phyloP scores from a whole-genome alignment of 2,888 invertebrate species.

The Gari tellinella region DNA sequence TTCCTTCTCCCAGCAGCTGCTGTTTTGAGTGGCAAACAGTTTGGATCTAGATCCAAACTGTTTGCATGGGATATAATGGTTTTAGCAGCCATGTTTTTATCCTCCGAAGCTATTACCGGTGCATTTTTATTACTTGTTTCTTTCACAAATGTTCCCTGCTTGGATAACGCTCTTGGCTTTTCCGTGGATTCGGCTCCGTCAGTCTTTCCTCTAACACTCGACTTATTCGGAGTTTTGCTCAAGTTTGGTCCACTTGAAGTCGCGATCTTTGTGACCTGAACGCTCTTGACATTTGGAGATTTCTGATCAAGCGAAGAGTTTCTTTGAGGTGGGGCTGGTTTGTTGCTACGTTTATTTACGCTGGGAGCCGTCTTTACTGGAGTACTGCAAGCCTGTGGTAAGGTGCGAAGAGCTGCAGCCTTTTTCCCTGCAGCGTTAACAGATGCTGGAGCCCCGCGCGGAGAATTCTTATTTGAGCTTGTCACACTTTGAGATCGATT shows the following conservation, averaged over 20 bases:
- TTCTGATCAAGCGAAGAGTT: conserved; percentile 43
- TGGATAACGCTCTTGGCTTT: conserved; percentile 85
- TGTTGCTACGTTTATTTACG: conserved; percentile 63
- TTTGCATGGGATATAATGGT: no score
- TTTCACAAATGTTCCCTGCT: conserved; percentile 97
- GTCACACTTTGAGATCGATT: conserved; percentile 9
- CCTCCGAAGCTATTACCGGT: conserved; percentile 61
- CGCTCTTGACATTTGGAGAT: conserved; percentile 13
- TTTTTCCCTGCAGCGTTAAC: conserved; percentile 11
- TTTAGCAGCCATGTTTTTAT: no score
- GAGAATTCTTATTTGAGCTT: conserved; percentile 22
- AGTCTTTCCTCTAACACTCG: conserved; percentile 17
- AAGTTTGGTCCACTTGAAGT: conserved; percentile 2
- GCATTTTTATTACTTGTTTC: conserved; percentile 85
- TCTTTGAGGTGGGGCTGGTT: conserved; percentile 51
- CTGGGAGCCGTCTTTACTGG: conserved; percentile 69
- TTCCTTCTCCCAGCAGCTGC: conserved; percentile 57
- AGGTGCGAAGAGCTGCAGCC: conserved; percentile 54
- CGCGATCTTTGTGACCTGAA: conserved; percentile 12
- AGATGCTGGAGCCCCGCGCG: conserved; percentile 20
- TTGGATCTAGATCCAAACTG: no score
- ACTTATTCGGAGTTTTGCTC: conserved; percentile 19
- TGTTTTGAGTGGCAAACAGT: no score
- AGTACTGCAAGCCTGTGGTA: conserved; percentile 65
- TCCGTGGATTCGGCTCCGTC: conserved; percentile 41